Evolutionary conservation across 2,888 invertebrate species (phyloP).

Genomic region (Mantis religiosa): DNA sequence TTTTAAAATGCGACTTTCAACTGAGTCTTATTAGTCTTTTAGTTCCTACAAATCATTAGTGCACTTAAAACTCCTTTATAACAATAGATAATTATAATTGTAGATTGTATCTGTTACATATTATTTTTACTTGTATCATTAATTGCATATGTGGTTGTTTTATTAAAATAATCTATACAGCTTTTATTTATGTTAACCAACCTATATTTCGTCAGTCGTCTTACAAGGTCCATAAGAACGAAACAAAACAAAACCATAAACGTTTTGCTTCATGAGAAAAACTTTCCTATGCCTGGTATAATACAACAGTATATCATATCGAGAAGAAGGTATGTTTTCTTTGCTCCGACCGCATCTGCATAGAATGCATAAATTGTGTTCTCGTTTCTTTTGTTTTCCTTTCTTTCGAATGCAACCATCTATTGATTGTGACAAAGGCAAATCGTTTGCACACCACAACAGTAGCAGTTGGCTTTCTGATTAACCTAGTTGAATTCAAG

Average conservation of each 20-base stretch:
- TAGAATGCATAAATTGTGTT: background rate
- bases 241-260: background rate
- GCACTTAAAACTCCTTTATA: too few species aligned
- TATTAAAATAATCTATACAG: background rate
- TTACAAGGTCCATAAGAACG: background rate
- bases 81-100: too few species aligned
- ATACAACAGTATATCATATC: background rate
- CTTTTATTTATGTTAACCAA: background rate
- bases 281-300: background rate
- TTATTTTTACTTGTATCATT: too few species aligned
- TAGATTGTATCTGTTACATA: too few species aligned
- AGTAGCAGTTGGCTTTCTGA: too few species aligned
- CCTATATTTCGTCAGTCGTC: background rate
- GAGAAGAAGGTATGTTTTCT: background rate
- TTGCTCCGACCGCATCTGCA: background rate
- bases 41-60: too few species aligned
- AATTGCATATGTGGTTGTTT: background rate
- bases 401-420: background rate
- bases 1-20: too few species aligned
- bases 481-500: too few species aligned
- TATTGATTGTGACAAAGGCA: background rate
- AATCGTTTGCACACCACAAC: background rate
- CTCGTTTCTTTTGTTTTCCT: background rate
- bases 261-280: background rate
- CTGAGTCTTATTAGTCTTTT: too few species aligned